Evolutionary conservation across 2,797 vertebrate genomes (phyloP).

Genomic region (Tokudaia tokunoshimensis): DNA sequence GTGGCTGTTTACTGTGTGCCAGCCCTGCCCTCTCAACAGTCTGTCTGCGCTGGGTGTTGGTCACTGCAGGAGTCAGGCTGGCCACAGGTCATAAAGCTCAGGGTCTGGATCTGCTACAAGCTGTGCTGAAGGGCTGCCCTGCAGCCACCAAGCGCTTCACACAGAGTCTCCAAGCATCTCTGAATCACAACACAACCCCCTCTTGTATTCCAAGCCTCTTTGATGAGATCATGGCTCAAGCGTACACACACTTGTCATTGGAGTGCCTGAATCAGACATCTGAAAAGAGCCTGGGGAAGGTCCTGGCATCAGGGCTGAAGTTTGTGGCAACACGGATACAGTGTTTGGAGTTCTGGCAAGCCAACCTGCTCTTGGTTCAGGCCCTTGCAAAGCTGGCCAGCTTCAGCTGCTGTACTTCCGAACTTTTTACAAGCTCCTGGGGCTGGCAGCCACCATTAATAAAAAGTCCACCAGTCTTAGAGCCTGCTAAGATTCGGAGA

Average conservation of each 20-base stretch:
- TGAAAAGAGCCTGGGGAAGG: constrained; percentile 85
- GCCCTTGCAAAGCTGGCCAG: constrained; percentile 87
- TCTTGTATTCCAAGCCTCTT: constrained; percentile 81
- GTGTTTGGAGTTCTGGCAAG: constrained; percentile 87
- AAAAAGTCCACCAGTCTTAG: constrained; percentile 77
- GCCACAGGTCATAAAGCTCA: constrained; percentile 53
- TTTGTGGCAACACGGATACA: constrained; percentile 87
- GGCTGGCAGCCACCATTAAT: constrained; percentile 86
- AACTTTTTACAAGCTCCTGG: constrained; percentile 90
- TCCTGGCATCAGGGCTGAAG: constrained; percentile 90
- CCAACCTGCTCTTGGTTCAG: constrained; percentile 90
- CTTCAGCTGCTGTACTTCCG: constrained; percentile 86
- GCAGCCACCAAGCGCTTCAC: constrained; percentile 77
- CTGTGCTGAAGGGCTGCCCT: constrained; percentile 87
- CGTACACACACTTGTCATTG: constrained; percentile 90
- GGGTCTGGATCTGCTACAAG: constrained; percentile 86
- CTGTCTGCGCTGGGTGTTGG: constrained; percentile 92
- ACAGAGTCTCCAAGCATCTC: constrained; percentile 19
- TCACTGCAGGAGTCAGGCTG: constrained; percentile 87
- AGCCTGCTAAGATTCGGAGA: constrained; percentile 50
- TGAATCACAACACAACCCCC: constrained; percentile 42
- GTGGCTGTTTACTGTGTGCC: constrained; percentile 92
- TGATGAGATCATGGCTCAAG: constrained; percentile 89
- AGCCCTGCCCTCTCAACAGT: constrained; percentile 89
- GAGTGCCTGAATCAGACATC: constrained; percentile 83